Evolutionary conservation across 1,140 invertebrate species (phyloP), one percentile per base, ranked within the genome.

Genomic region (Plodia interpunctella): DNA sequence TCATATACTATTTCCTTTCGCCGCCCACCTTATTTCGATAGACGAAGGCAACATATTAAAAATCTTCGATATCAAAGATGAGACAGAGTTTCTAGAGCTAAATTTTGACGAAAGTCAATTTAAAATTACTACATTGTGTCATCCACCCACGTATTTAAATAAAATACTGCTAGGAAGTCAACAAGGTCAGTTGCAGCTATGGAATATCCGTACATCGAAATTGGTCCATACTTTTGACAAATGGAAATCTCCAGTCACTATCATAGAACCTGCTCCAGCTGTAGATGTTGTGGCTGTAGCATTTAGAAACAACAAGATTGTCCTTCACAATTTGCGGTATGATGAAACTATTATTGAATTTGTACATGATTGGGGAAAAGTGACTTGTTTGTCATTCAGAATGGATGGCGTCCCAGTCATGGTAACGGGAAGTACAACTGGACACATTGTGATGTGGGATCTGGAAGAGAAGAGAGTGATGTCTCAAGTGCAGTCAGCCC

Each of bases 391-490:
- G 35, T 92, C 95, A 11, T 99, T 99, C 80, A 92, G 98, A 72
- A 95, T 95, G 38, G 97, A 99, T 90, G 96, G 94, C 0, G 91
- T 93, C 55, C 94, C 96, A 0, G 93, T 98, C 6, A 96, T 99
- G 95, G 93, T 96, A 0, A 95, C 96, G 30, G 95, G 96, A 9
- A 97, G 94, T 87, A 74, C 91, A 13, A 87, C 90, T 19, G 96
- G 96, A 10, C 96, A 98, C 75, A 92, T 99, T 68, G 96, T 97
- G 0, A 91, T 99, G 70, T 99, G 98, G 98, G 94, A 99, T 90
- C 91, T 99, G 32, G 97, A 99, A 80, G 93, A 98, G 59, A 93
- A 92, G 67, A 93, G 92, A 79, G 92, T 98, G 0, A 91, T 93
- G 18, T 94, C 93, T 72, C 95, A 97, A 78, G 90, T 97, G 15